Evolutionary conservation across 2,113 vertebrate species (phyloP).

Genomic region (Cisticola juncidis): DNA sequence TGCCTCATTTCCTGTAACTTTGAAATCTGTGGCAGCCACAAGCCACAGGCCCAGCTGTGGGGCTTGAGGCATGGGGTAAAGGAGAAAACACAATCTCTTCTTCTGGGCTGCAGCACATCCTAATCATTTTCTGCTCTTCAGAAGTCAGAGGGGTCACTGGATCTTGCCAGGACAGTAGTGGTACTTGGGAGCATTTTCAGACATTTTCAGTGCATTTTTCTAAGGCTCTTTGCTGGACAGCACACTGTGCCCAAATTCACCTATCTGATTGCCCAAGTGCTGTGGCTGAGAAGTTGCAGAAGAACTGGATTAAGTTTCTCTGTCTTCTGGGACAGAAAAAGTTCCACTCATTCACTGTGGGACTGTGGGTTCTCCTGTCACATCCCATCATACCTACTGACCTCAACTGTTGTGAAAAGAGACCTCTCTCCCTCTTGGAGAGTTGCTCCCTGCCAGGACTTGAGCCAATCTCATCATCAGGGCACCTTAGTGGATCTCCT

Average conservation of each 20-base stretch:
- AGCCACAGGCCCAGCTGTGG: not conserved
- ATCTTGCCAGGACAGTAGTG: not conserved
- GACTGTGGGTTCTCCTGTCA: not conserved
- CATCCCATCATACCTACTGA: not conserved
- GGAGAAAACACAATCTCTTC: not conserved
- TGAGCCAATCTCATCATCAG: not conserved
- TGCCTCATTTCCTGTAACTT: not conserved
- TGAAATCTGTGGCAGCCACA: not conserved
- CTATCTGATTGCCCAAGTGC: not conserved
- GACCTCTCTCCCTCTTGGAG: not conserved
- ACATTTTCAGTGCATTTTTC: not conserved
- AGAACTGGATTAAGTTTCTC: not conserved
- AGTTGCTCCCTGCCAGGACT: not conserved
- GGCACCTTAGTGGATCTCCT: not conserved
- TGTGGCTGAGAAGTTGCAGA: not conserved
- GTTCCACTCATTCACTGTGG: accelerated
- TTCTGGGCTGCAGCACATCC: not conserved
- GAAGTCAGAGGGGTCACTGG: not conserved
- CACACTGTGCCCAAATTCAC: not conserved
- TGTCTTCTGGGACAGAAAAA: not conserved
- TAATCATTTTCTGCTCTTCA: not conserved
- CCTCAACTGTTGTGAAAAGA: not conserved
- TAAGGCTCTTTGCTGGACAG: not conserved
- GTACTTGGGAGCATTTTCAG: not conserved
- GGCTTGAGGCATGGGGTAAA: not conserved